A percentile compares a stretch with the other conserved stretches of the same genome.
Evolutionary conservation across 1,140 invertebrate species (phyloP).

Genomic region (Nymphalis io): DNA sequence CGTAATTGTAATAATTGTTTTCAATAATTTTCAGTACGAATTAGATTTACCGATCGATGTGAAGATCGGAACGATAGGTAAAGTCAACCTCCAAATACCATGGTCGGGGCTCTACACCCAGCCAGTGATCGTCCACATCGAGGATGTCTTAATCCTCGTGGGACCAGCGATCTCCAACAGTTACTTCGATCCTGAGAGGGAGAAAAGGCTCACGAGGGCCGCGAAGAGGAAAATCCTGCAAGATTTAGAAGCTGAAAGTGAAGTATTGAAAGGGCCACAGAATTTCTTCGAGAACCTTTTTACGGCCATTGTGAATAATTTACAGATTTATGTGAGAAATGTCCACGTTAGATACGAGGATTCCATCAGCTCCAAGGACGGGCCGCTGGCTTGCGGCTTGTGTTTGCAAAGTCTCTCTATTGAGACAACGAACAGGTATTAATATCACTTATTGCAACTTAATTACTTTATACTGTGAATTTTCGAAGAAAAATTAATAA

Average conservation of each 20-base stretch:
- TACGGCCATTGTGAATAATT: constrained; percentile 89
- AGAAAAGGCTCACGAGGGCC: constrained; percentile 86
- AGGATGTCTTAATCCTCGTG: constrained; percentile 89
- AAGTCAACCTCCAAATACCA: constrained; percentile 88
- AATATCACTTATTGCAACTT: neutral
- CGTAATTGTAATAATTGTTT: neutral
- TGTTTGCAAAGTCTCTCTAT: constrained; percentile 90
- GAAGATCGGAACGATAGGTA: constrained; percentile 88
- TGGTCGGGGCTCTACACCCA: constrained; percentile 88
- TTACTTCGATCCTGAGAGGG: constrained; percentile 87
- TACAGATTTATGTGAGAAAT: constrained; percentile 90
- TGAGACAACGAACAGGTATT: constrained; percentile 90
- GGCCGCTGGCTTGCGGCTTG: constrained; percentile 87
- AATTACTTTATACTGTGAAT: neutral
- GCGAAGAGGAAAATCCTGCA: constrained; percentile 84
- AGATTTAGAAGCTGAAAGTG: constrained; percentile 79
- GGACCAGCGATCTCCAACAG: constrained; percentile 86
- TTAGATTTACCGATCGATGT: constrained; percentile 90
- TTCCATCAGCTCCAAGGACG: constrained; percentile 83
- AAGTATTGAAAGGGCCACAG: constrained; percentile 78
- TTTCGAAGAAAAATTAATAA: too few relatives aligned
- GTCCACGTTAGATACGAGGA: constrained; percentile 93
- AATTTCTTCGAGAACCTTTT: constrained; percentile 87
- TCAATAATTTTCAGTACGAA: constrained; percentile 84
- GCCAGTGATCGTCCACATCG: constrained; percentile 85